Evolutionary conservation across 2,888 invertebrate species (phyloP), one percentile per base, ranked within the genome.

Genomic region (Andricus quercusramuli): DNA sequence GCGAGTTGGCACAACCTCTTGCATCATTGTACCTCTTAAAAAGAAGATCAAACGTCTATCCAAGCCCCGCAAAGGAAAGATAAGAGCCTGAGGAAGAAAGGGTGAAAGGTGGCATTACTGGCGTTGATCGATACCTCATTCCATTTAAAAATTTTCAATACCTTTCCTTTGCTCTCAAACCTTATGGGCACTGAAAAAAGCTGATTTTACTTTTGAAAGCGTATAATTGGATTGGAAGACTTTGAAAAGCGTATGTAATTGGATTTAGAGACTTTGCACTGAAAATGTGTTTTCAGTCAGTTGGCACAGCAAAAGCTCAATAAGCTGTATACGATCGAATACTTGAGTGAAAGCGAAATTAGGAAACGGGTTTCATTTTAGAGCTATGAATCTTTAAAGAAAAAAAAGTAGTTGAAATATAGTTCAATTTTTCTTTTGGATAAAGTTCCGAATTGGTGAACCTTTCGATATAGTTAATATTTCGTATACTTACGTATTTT

Each of bases 221-320:
- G 62, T n/a, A 62, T 62, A 62, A 62, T 62, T 62, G 62, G 62
- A 62, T 62, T 22, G n/a, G 62, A 62, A 62, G 62, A 62, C 62
- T 62, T 62, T 62, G 62, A 62, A 62, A 62, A 62, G 62, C 62
- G 62, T 62, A 37, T 37, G 25, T 62, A 62, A 62, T 62, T 22
- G 25, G 25, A 62, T 62, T 62, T 62, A 22, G 25, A 62, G 62
- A 62, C 62, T 62, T 62, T 22, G 25, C 22, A n/a, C 51, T 51
- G 51, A 25, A 62, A 62, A 25, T 62, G 25, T 22, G 25, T 62
- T 62, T 62, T 62, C 13, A 62, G 25, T 62, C 22, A 25, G 13
- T 22, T 62, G n/a, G 62, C 62, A 62, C 62, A 62, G 4, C 62
- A 25, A 62, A 25, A 22, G 13, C n/a, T 22, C 25, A 62, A 22